These are phyloP conservation scores for Alloplasta piceator DNA, from an alignment of 2,888 invertebrate species.

Conservation along the genomic window DNA sequence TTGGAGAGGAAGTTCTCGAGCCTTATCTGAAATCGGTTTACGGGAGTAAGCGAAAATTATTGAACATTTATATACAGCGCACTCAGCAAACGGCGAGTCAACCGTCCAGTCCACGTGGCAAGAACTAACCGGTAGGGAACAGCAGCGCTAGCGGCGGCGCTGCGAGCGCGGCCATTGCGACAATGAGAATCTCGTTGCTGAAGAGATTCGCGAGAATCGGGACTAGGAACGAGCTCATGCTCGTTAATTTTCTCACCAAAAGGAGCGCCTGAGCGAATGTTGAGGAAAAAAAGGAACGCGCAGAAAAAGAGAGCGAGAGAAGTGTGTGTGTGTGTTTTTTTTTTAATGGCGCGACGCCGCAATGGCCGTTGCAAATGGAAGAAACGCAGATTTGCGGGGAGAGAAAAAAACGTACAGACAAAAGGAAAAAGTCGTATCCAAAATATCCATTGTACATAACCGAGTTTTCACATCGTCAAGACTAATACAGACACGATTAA, in stretches of 20 bases:
- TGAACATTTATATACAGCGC: slow-evolving; percentile 91
- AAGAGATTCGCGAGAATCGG: slow-evolving; percentile 79
- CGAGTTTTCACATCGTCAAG: slow-evolving; percentile 14
- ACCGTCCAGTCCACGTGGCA: slow-evolving; percentile 83
- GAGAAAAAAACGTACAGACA: slow-evolving; percentile 11
- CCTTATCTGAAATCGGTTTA: slow-evolving; percentile 92
- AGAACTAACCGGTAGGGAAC: slow-evolving; percentile 79
- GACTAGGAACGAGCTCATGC: slow-evolving; percentile 77
- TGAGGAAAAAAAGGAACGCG: slow-evolving; percentile 22
- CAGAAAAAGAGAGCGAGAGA: not conserved
- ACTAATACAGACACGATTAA: too few relatives aligned
- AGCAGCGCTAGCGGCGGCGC: slow-evolving; percentile 72
- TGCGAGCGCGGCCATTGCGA: slow-evolving; percentile 67
- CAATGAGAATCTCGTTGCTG: slow-evolving; percentile 80
- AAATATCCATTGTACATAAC: slow-evolving; percentile 60
- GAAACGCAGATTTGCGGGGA: not conserved
- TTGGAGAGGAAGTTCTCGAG: slow-evolving; percentile 93
- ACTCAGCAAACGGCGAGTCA: slow-evolving; percentile 84
- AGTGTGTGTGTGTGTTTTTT: slow-evolving; percentile 6
- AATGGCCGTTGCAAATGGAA: not conserved
- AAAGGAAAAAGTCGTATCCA: slow-evolving; percentile 25
- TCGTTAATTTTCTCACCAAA: slow-evolving; percentile 79
- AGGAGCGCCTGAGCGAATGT: slow-evolving; percentile 67
- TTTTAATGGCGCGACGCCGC: slow-evolving; percentile 4
- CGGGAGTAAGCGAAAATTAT: slow-evolving; percentile 94